Evolutionary conservation across 1,140 invertebrate genomes (phyloP), one percentile per base, ranked within the genome.

Genomic region (Sminthurinus signatus): DNA sequence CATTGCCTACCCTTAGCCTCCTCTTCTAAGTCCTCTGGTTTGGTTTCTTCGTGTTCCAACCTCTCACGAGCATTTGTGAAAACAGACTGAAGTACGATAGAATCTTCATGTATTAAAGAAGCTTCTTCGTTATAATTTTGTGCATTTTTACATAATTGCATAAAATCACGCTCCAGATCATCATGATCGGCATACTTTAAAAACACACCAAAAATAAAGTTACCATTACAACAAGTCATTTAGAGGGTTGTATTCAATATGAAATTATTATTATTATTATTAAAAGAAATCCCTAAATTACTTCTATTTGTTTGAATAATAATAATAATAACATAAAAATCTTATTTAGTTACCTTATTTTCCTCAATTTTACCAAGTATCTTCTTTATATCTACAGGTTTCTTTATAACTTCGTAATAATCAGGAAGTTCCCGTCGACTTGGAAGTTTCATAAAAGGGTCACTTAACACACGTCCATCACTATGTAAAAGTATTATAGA

Each of bases 71-170:
- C 75, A 61, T 73, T 74, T 17, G 72, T 69, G 60, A 78, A 79
- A 5, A 85, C 83, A 25, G 81, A 81, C 69, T 83, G 80, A 44
- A 86, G 74, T 23, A 84, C 80, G 58, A 84, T 81, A 0, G 83
- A 84, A 69, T 85, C 83, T 70, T 84, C 81, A 74, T 83, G 82
- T 58, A 86, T 85, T 62, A 83, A 70, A 43, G 82, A 84, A 14
- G 79, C 80, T 65, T 86, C 84, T 54, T 84, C 78, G 74, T 86
- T 86, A 72, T 84, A 86, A n/a, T 76, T 79, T 75, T 85, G 78
- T 8, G 84, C 84, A 77, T 86, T 86, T 64, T 78, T 78, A 73
- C 84, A 86, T 59, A 86, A 68, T 21, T 83, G 75, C 74, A 82
- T 79, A 32, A 86, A 80, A 73, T 86, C 84, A 29, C 73, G 70